Evolutionary conservation across 2,113 vertebrate species (phyloP).

Genomic region (Burhinus oedicnemus): DNA sequence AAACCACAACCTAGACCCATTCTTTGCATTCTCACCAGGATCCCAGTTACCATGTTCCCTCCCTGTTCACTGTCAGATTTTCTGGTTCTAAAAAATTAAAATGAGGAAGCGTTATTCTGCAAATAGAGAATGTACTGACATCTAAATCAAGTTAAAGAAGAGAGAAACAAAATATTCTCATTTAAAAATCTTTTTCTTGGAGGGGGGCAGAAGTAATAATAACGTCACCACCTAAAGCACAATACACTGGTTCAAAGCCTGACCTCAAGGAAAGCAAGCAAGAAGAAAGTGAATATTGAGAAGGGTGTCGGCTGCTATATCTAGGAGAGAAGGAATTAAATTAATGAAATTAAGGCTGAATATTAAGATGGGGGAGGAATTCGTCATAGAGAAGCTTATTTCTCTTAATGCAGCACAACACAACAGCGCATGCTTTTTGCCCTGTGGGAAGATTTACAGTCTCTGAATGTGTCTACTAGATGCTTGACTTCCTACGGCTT

Average conservation of each 20-base stretch:
- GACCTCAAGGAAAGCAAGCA: slow-evolving; percentile 21
- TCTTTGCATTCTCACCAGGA: not conserved
- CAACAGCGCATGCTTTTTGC: not conserved
- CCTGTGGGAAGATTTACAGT: not conserved
- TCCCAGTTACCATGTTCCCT: not conserved
- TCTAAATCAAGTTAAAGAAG: not conserved
- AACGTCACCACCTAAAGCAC: not conserved
- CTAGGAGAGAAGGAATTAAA: not conserved
- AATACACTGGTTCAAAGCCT: slow-evolving; percentile 15
- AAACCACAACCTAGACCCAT: not conserved
- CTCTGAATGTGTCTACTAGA: not conserved
- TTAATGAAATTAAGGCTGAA: slow-evolving; percentile 39
- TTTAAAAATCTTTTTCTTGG: not conserved
- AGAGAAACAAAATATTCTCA: not conserved
- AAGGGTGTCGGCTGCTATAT: not conserved
- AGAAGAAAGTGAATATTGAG: slow-evolving; percentile 25
- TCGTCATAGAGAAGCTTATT: not conserved
- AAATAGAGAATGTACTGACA: not conserved
- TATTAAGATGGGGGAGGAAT: not conserved
- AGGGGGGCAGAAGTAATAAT: not conserved
- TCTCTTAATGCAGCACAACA: not conserved
- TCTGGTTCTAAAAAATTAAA: not conserved
- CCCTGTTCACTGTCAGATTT: not conserved
- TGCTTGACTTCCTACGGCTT: not conserved
- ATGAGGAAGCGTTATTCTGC: not conserved